Conservation (phyloP, 23 tunicate species). For the Trididemnum miniatum region DNA sequence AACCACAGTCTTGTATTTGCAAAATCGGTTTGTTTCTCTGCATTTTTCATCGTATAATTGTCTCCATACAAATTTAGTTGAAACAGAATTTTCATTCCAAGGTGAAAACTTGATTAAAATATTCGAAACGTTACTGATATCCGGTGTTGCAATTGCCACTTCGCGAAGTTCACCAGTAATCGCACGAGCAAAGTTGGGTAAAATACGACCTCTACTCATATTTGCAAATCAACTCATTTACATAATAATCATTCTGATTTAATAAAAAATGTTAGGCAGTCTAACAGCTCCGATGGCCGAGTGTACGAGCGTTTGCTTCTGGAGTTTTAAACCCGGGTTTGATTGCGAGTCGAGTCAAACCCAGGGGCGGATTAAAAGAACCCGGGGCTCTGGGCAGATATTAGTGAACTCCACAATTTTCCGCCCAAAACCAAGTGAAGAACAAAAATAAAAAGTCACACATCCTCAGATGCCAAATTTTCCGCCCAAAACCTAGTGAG, state of each 20-base stretch:
- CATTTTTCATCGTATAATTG: conserved; percentile 14
- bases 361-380: too few relatives aligned
- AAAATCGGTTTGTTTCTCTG: conserved; percentile 24
- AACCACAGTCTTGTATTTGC: background rate
- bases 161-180: conserved; percentile 15
- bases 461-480: too few relatives aligned
- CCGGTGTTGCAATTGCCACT: conserved; percentile 8
- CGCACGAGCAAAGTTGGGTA: conserved; percentile 7
- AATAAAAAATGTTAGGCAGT: background rate
- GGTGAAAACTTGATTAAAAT: conserved; percentile 12
- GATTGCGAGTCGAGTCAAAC: too few relatives aligned
- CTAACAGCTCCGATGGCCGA: too few relatives aligned
- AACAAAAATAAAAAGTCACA: too few relatives aligned
- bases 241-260: background rate
- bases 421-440: too few relatives aligned
- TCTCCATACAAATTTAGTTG: conserved; percentile 23
- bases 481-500: too few relatives aligned
- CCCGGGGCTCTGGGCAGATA: too few relatives aligned
- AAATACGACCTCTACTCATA: background rate
- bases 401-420: too few relatives aligned
- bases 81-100: conserved; percentile 14
- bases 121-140: background rate
- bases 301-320: too few relatives aligned
- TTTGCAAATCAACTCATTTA: background rate
- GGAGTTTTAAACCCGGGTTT: too few relatives aligned